Percentiles rank a stretch among this genome's conserved stretches.
These are phyloP conservation scores for Heteromyza rotundicornis DNA, from an alignment of 2,888 invertebrate species.

Conservation along the genomic window DNA sequence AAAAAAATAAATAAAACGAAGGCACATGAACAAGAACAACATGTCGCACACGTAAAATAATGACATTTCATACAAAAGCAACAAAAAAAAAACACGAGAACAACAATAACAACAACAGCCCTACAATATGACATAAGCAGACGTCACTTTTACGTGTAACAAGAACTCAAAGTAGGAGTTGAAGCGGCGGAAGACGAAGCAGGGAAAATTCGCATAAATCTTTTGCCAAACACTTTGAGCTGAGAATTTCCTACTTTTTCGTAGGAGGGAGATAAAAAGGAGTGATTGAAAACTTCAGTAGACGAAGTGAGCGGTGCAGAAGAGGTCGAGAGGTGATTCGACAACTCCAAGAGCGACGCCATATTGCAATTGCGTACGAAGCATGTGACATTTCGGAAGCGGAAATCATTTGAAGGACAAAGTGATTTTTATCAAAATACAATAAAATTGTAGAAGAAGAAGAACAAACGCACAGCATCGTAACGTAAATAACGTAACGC, in stretches of 20 bases:
- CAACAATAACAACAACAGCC: constrained; percentile 21
- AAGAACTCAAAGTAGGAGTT: too few species aligned
- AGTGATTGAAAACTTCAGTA: constrained; percentile 7
- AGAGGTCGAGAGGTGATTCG: not conserved
- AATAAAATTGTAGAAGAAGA: constrained; percentile 6
- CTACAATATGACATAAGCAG: constrained; percentile 16
- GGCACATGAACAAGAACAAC: constrained; percentile 13
- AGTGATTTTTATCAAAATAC: constrained; percentile 16
- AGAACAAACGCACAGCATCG: not conserved
- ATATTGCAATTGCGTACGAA: not conserved
- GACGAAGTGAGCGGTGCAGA: not conserved
- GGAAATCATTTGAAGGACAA: constrained; percentile 14
- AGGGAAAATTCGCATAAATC: constrained; percentile 9
- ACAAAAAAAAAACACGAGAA: too few species aligned
- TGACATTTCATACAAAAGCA: constrained; percentile 24
- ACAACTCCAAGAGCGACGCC: not conserved
- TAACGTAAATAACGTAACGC: not conserved
- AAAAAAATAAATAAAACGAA: not conserved
- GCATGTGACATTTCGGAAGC: not conserved
- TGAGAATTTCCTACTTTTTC: not conserved
- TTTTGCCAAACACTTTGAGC: constrained; percentile 5
- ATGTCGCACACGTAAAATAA: constrained; percentile 28
- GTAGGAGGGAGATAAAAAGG: not conserved
- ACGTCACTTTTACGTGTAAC: constrained; percentile 13
- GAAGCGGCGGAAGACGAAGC: not conserved